Base-by-base conservation (phyloP, 1,140 invertebrate species). In the Lerema accius region DNA sequence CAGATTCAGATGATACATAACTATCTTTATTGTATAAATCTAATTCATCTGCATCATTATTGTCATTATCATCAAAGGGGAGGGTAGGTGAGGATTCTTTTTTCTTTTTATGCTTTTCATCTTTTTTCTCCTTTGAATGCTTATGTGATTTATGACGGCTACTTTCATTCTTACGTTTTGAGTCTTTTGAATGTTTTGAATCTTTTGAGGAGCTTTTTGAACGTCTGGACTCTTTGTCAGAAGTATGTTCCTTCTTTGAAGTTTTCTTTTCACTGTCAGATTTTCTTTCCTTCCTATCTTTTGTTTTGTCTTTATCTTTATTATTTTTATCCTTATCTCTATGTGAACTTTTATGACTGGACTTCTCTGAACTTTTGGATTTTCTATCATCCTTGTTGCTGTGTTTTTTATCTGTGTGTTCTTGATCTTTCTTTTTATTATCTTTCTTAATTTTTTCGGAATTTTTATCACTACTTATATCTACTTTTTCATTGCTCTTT, bases 1-100 rank as follows among this genome's bases (percentile, higher is more conserved):
- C 91, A 17, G 87, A 86, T 42, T 92, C 91, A 37, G 87, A 89
- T 40, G 88, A 56, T 60, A 81, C 71, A 51, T 78, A 73, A 42
- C 65, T 39, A 37, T 83, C 78, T 43, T 80, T 78, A 63, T 76
- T 72, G 50, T 65, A 65, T 15, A 63, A 15, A 61, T 66, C 43
- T 65, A 63, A 67, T 49, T 78, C 45, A 16, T 65, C 66, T 39
- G 71, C 76, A 74, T 60, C 50, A 42, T 59, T 39, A 32, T 42
- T 14, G 39, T 69, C 58, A 46, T 77, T 62, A 72, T 71, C 64
- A 64, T 78, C 69, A 58, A 63, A 72, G 16, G 50, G 10, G 45
- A 64, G 62, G 39, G 15, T 26, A 2, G 14, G 1, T 15, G 13
- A 15, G 4, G 32, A 19, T 53, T 65, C 50, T 60, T 78, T 76